Base-by-base conservation (phyloP, 92 coral and sea anemone species). In the Nematostella vectensis region DNA sequence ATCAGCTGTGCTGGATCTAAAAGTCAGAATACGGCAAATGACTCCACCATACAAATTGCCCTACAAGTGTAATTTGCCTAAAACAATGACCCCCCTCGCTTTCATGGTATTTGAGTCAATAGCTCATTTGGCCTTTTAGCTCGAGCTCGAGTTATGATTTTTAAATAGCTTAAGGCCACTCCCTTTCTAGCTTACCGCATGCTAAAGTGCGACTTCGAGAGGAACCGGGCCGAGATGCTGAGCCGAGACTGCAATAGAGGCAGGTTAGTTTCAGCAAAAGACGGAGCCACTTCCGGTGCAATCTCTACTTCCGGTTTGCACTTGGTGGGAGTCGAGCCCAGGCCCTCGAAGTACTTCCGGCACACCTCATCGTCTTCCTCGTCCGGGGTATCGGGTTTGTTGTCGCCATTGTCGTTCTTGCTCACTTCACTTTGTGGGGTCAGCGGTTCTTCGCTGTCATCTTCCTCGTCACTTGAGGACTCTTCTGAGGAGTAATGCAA, bases 211-310 rank as follows among this genome's bases (percentile, higher is more conserved):
- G 98, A 91, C 16, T 96, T 78, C 11, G 68, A 80, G 24, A 91
- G 69, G 65, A 91, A 91, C 49, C 98, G 71, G 1, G 96, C 96
- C 25, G 98, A 91, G 59, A 91, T 91, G 53, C 98, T 91, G 45
- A 80, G 80, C 25, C 98, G 65, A 26, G 76, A 52, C 13, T 61
- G 38, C 45, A 73, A 29, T 31, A 67, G 58, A 10, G 58, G 67
- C 20, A 60, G 53, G 22, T 69, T 40, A 59, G 48, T 43, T 11
- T 44, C 63, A 1, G 29, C 58, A 47, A 61, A 70, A 11, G 83
- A 60, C 13, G 70, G 56, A 0, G 58, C 56, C 27, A 18, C 17
- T 22, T 73, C 76, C 4, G 75, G 58, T 13, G 33, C 50, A 12
- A 16, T 37, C 17, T 27, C 44, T 31, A 56, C 76, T 16, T 75